Base-by-base conservation (phyloP, 2,888 invertebrate genomes). In the Helicoverpa assulta region DNA sequence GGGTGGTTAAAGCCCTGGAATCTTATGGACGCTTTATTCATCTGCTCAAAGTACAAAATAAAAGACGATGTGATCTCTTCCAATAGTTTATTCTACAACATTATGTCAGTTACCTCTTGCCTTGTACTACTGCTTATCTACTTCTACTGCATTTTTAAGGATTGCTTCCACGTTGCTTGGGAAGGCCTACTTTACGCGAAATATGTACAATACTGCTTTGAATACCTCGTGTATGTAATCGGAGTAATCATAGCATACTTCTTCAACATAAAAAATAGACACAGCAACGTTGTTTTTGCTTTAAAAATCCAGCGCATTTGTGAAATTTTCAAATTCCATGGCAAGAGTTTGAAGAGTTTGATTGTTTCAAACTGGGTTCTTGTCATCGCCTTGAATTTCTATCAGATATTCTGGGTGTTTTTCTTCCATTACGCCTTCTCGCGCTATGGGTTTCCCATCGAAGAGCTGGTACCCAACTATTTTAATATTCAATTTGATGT, bases 41-140 rank as follows among this genome's bases (percentile, higher is more conserved):
- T 78, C 37, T 75, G 78, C 18, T 56, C 54, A 8, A 78, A 75
- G 29, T 78, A 55, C 1, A 73, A 53, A 14, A 58, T 78, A n/a
- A 1, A 47, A 12, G 21, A 73, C 21, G 12, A 52, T 40, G 4
- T 52, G 0, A 55, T 78, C 14, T 55, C 7, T n/a, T 10, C 21
- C n/a, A 78, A 78, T 18, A 54, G 53, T 53, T 29, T 21, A 16
- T n/a, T 10, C 10, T 55, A 75, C 21, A 43, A 78, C 16, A 0
- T 75, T 5, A 21, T 54, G 6, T 57, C 74, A 58, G 33, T 54
- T 1, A 51, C 61, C 7, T 40, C 60, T 0, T 55, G 8, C 14
- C 3, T 55, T 0, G 37, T 76, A 26, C 70, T 51, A 10, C 10
- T 47, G 8, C 8, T 14, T 18, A 8, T 29, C 2, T 56, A 5